phyloP scores from a whole-genome alignment of 2,113 vertebrate genomes.

The Eurystomus gularis region DNA sequence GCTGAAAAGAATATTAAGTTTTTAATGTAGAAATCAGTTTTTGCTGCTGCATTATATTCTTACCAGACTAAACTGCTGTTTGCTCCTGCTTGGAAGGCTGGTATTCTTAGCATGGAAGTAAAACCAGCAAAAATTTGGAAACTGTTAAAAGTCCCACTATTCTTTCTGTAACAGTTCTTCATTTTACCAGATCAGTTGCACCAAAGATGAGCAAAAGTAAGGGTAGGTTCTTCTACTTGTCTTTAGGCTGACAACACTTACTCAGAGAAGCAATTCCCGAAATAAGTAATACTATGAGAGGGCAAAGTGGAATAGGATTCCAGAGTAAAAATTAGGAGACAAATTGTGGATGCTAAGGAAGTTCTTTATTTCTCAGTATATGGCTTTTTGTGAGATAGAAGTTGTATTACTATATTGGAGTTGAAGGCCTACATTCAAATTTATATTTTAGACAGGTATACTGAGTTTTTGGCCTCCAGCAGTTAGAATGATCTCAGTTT shows the following conservation, averaged over 20 bases:
- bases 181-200: neutral
- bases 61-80: neutral
- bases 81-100: neutral
- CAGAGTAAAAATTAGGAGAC: neutral
- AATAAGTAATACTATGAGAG: neutral
- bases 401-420: neutral
- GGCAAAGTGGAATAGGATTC: neutral
- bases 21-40: neutral
- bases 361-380: neutral
- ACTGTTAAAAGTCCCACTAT: neutral
- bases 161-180: neutral
- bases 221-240: neutral
- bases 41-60: neutral
- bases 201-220: neutral
- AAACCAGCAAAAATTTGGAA: neutral
- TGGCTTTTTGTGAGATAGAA: neutral
- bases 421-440: neutral
- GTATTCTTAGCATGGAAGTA: neutral
- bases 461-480: slow-evolving; percentile 19
- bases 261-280: neutral
- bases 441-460: neutral
- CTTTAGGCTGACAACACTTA: neutral
- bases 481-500: slow-evolving; percentile 39
- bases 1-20: neutral
- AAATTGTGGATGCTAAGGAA: neutral